phyloP scores from a whole-genome alignment of 1,140 invertebrate species.

The Neuroterus valhalla region DNA sequence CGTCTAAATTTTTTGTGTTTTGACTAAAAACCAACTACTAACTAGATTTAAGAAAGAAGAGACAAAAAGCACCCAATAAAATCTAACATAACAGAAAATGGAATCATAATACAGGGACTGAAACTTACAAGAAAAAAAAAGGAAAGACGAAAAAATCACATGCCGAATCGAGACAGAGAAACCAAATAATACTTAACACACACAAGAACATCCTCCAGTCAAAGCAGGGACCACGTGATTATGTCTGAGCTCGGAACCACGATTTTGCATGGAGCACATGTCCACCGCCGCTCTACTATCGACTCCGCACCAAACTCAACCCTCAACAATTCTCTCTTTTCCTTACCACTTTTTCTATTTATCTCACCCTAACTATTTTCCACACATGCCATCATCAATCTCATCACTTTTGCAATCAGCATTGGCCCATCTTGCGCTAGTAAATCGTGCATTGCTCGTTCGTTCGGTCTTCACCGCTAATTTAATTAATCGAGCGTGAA shows the following conservation, averaged over 20 bases:
- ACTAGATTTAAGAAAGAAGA: not conserved
- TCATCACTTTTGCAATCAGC: slow-evolving; percentile 18
- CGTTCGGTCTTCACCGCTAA: slow-evolving; percentile 29
- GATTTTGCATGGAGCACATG: slow-evolving; percentile 74
- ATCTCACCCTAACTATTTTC: slow-evolving; percentile 7
- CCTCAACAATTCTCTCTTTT: slow-evolving; percentile 34
- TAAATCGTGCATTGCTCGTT: slow-evolving; percentile 27
- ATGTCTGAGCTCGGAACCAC: slow-evolving; percentile 74
- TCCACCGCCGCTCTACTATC: slow-evolving; percentile 70
- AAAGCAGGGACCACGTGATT: slow-evolving; percentile 77
- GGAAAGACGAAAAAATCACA: slow-evolving; percentile 30
- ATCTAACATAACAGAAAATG: not conserved
- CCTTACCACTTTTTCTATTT: slow-evolving; percentile 37
- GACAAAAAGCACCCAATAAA: not conserved
- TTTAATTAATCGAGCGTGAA: slow-evolving; percentile 27
- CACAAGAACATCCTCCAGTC: slow-evolving; percentile 73
- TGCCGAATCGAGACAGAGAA: slow-evolving; percentile 30
- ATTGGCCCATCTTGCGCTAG: slow-evolving; percentile 12
- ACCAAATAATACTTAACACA: slow-evolving; percentile 53
- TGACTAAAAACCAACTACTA: not conserved
- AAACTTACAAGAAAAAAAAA: slow-evolving; percentile 23
- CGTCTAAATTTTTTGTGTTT: slow-evolving; percentile 16
- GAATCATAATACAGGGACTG: not conserved
- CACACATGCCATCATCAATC: slow-evolving; percentile 6
- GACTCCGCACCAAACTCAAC: slow-evolving; percentile 62